phyloP scores from a whole-genome alignment of 1,140 invertebrate species.

The Bactericera cockerelli region DNA sequence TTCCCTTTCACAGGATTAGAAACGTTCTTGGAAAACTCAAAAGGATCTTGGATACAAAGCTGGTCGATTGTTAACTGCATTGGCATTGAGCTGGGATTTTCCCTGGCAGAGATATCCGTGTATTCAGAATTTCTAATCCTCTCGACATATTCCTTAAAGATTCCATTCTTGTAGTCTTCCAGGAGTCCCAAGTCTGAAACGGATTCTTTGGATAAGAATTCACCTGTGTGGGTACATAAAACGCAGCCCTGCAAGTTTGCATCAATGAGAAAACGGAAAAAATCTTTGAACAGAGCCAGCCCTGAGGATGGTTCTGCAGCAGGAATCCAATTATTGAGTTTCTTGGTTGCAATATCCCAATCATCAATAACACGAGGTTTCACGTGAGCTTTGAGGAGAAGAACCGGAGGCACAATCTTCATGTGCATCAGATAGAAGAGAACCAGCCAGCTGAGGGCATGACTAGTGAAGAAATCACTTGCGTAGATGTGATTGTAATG shows the following conservation, averaged over 20 bases:
- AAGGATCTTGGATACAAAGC: slow-evolving; percentile 32
- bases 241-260: slow-evolving; percentile 21
- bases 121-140: slow-evolving; percentile 20
- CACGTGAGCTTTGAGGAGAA: neutral
- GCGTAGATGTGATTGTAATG: slow-evolving; percentile 25
- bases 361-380: slow-evolving; percentile 10
- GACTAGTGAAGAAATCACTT: slow-evolving; percentile 28
- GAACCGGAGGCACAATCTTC: slow-evolving; percentile 23
- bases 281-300: slow-evolving; percentile 5
- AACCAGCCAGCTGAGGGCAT: slow-evolving; percentile 30
- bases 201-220: slow-evolving; percentile 22
- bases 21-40: slow-evolving; percentile 32
- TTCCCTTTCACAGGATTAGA: slow-evolving; percentile 24
- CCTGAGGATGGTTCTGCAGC: neutral
- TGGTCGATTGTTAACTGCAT: neutral
- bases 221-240: slow-evolving; percentile 28
- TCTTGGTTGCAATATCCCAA: slow-evolving; percentile 1
- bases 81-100: slow-evolving; percentile 18
- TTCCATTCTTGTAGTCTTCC: slow-evolving; percentile 24
- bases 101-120: slow-evolving; percentile 21
- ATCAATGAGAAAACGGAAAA: slow-evolving; percentile 3
- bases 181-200: slow-evolving; percentile 22
- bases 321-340: slow-evolving; percentile 9
- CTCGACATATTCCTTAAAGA: slow-evolving; percentile 23
- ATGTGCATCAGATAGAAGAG: slow-evolving; percentile 29